Evolutionary conservation across 2,888 invertebrate species (phyloP).

Genomic region (Sabatieria punctata): DNA sequence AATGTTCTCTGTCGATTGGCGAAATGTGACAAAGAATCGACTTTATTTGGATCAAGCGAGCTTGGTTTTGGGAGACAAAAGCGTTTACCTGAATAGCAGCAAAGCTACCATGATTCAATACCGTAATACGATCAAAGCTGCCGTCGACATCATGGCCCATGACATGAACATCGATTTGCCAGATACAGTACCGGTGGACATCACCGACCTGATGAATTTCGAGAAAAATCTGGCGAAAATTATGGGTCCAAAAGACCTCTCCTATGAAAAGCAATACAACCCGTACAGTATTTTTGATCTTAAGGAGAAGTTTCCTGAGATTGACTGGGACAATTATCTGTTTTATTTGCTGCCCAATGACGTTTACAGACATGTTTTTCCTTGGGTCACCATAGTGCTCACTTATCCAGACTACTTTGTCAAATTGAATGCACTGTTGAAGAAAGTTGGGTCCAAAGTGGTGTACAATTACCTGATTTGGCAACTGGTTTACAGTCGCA

Average conservation of each 20-base stretch:
- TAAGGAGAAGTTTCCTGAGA: neutral
- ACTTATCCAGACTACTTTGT: too few relatives aligned
- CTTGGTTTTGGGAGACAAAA: neutral
- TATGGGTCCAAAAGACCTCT: too few relatives aligned
- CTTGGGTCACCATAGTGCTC: neutral
- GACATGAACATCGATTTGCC: neutral
- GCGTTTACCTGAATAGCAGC: too few relatives aligned
- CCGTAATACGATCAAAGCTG: neutral
- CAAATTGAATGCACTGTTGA: neutral
- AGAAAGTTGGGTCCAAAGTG: neutral
- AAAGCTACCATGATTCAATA: too few relatives aligned
- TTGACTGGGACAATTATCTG: neutral
- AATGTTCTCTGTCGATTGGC: neutral
- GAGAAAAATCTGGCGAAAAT: neutral
- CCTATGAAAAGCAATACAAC: neutral
- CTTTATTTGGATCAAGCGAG: neutral
- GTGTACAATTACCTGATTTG: conserved; percentile 1
- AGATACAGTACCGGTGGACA: neutral
- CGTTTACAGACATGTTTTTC: neutral
- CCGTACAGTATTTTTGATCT: neutral
- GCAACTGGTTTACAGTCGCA: neutral
- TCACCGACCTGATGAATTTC: neutral
- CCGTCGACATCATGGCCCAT: neutral
- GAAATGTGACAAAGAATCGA: neutral
- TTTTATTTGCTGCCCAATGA: neutral